These are phyloP conservation scores for Stichopus chloronotus DNA, from an alignment of 35 echinoderm and acorn worm genomes.

Conservation along the genomic window DNA sequence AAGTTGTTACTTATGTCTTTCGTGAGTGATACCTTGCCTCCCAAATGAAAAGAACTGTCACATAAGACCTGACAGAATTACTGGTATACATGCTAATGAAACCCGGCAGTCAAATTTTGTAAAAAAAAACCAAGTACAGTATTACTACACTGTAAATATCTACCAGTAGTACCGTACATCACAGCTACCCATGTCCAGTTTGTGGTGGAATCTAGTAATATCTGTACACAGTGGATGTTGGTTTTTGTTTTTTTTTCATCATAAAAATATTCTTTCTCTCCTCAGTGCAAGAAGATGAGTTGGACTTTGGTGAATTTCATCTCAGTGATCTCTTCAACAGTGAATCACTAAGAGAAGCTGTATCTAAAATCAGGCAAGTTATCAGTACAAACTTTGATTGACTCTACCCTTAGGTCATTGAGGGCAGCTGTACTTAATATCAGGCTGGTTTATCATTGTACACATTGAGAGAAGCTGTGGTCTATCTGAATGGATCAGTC, in stretches of 20 bases:
- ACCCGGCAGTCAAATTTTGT: too few species aligned
- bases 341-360: constrained; percentile 78
- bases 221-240: too few species aligned
- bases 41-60: too few species aligned
- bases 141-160: too few species aligned
- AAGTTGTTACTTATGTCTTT: too few species aligned
- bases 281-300: constrained; percentile 43
- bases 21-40: too few species aligned
- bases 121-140: too few species aligned
- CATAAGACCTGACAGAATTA: too few species aligned
- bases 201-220: too few species aligned
- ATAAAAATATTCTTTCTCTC: not conserved
- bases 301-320: constrained; percentile 70
- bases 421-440: not conserved
- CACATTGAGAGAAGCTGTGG: not conserved
- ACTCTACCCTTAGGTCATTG: not conserved
- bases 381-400: not conserved
- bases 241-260: not conserved
- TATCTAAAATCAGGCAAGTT: constrained; percentile 91
- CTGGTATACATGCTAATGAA: too few species aligned
- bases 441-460: not conserved
- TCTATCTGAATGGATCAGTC: not conserved
- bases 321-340: constrained; percentile 86
- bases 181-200: too few species aligned
- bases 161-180: too few species aligned